phyloP scores from a whole-genome alignment of 2,113 vertebrate species.

The Athene cunicularia region DNA sequence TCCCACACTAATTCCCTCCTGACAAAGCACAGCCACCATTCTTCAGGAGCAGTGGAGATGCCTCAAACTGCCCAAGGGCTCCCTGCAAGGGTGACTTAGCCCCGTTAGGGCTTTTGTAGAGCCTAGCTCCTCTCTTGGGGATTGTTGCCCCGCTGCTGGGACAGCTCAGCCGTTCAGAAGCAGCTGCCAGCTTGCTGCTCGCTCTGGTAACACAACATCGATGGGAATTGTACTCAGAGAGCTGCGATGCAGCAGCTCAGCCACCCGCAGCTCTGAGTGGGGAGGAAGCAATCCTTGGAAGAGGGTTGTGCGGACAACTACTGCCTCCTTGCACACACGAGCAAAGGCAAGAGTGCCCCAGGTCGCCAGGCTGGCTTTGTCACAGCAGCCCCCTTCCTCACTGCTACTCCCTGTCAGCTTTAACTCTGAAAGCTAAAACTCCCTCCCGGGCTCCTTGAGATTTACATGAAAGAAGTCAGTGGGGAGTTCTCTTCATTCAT shows the following conservation, averaged over 20 bases:
- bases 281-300: background rate
- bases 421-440: background rate
- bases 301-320: background rate
- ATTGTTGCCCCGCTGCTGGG: background rate
- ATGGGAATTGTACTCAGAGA: background rate
- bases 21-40: fast-evolving
- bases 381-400: background rate
- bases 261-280: fast-evolving
- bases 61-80: background rate
- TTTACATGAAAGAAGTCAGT: constrained; percentile 13
- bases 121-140: background rate
- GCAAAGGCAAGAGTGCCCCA: background rate
- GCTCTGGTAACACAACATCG: fast-evolving
- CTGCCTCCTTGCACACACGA: background rate
- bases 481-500: constrained; percentile 25
- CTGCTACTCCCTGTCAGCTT: background rate
- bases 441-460: background rate
- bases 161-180: background rate
- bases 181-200: background rate
- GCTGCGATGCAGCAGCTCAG: background rate
- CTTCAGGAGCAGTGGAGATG: fast-evolving
- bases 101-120: background rate
- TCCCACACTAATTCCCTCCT: background rate
- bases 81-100: background rate
- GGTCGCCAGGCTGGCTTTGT: background rate